Conservation (phyloP, 2,797 vertebrate genomes). For the Falco columbarius region DNA sequence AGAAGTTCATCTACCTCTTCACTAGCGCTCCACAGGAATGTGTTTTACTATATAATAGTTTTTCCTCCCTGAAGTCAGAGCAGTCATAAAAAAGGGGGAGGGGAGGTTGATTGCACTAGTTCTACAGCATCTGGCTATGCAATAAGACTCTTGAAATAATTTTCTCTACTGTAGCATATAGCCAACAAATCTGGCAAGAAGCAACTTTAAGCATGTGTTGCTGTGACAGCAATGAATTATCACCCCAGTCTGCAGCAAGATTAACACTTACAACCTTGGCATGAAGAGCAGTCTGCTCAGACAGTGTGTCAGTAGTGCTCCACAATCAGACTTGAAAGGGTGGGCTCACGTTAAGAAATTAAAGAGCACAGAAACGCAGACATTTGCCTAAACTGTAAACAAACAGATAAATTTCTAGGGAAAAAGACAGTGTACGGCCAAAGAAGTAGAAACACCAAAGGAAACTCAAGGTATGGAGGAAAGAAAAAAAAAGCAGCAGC, state of each 20-base stretch:
- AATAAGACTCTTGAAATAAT: conserved; percentile 67
- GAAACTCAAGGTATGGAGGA: neutral
- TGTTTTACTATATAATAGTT: neutral
- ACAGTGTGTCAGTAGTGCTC: neutral
- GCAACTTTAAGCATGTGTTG: conserved; percentile 68
- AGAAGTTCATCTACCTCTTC: neutral
- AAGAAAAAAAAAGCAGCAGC: neutral
- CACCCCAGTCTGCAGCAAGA: conserved; percentile 63
- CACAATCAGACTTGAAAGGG: conserved; percentile 22
- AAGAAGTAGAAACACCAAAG: neutral
- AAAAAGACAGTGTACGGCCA: neutral
- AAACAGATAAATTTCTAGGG: conserved; percentile 28
- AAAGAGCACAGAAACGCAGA: conserved; percentile 12
- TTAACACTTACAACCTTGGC: conserved; percentile 67
- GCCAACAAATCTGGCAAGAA: conserved; percentile 67
- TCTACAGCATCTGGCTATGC: conserved; percentile 64
- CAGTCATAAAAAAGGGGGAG: conserved; percentile 41
- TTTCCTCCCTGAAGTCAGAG: conserved; percentile 42
- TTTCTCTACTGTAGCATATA: conserved; percentile 60
- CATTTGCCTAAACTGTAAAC: conserved; percentile 24
- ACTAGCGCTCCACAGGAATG: neutral
- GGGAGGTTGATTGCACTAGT: conserved; percentile 27
- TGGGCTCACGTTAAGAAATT: neutral
- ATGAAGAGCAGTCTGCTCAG: conserved; percentile 36
- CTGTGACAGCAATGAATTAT: conserved; percentile 72